Evolutionary conservation across 2,797 vertebrate genomes (phyloP), one percentile per base, ranked within the genome.

Genomic region (Gobio occitaniae): DNA sequence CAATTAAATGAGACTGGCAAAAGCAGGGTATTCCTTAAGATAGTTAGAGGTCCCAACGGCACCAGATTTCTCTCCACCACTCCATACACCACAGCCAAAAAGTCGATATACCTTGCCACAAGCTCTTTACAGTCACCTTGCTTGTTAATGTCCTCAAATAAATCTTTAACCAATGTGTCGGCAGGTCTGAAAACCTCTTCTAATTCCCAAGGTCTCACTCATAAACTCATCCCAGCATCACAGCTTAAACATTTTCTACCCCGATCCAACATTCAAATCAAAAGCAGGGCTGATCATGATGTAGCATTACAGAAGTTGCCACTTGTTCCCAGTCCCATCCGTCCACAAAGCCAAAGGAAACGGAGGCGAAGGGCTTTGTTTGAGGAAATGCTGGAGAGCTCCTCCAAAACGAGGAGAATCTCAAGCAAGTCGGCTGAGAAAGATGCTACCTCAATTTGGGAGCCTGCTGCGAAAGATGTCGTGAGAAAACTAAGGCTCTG

Each of bases 401-500:
- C 89, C 77, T 93, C 96, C 88, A 97, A 97, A 92, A 95, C 95
- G 44, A 96, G 96, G 93, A 94, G 93, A 86, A 85, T 91, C 29
- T 89, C 96, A 61, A 96, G 94, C 90, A 97, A 96, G 90, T 94
- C 93, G 90, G 94, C 95, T 90, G 96, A 95, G 87, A 98, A 95
- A 91, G 94, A 95, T 80, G 90, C 89, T 32, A n/a, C 89, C 84
- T 90, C 93, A 4, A 71, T 92, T 41, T 95, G 94, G 94, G 93
- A 91, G 86, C 96, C 96, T 84, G 92, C 94, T 88, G 93, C 96
- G 86, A 98, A 97, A 93, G 95, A 97, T 83, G 91, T 94, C 32
- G 95, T 97, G 87, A 96, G 97, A 89, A 98, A 90, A 86, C 94
- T 99, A 86, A 95, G 96, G 90, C 95, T 99, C 75, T 93, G 95